Evolutionary conservation across 2,888 invertebrate species (phyloP).

Genomic region (Peribatodes rhomboidaria): DNA sequence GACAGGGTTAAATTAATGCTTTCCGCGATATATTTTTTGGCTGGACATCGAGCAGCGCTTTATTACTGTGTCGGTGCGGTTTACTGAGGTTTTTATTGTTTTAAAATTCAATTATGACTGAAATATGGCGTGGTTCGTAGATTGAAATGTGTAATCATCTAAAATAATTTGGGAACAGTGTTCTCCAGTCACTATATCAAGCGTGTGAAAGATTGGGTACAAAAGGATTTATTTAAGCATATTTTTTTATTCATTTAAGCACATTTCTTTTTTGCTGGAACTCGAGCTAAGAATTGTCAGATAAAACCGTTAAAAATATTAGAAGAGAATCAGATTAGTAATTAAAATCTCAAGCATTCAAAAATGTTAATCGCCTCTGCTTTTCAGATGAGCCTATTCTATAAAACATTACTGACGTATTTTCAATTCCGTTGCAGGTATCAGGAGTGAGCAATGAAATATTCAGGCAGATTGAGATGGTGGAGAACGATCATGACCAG

Average conservation of each 20-base stretch:
- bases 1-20: slow-evolving; percentile 44
- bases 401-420: slow-evolving; percentile 11
- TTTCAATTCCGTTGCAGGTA: slow-evolving; percentile 86
- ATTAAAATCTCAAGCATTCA: too few species aligned
- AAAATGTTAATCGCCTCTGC: neutral
- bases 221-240: too few species aligned
- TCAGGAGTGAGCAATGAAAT: slow-evolving; percentile 98
- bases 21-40: slow-evolving; percentile 43
- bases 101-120: slow-evolving; percentile 24
- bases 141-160: slow-evolving; percentile 10
- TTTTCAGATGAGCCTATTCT: slow-evolving; percentile 8
- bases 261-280: too few species aligned
- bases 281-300: too few species aligned
- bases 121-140: slow-evolving; percentile 11
- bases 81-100: slow-evolving; percentile 29
- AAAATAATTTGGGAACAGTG: neutral
- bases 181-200: neutral
- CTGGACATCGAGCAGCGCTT: slow-evolving; percentile 45
- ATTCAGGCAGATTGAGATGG: slow-evolving; percentile 98
- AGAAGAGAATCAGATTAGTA: too few species aligned
- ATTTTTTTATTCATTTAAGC: too few species aligned
- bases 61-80: slow-evolving; percentile 37
- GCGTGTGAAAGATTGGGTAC: neutral
- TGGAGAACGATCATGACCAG: slow-evolving; percentile 97
- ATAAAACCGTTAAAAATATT: too few species aligned